Evolutionary conservation across 2,888 invertebrate species (phyloP).

Genomic region (Cosmia trapezina): DNA sequence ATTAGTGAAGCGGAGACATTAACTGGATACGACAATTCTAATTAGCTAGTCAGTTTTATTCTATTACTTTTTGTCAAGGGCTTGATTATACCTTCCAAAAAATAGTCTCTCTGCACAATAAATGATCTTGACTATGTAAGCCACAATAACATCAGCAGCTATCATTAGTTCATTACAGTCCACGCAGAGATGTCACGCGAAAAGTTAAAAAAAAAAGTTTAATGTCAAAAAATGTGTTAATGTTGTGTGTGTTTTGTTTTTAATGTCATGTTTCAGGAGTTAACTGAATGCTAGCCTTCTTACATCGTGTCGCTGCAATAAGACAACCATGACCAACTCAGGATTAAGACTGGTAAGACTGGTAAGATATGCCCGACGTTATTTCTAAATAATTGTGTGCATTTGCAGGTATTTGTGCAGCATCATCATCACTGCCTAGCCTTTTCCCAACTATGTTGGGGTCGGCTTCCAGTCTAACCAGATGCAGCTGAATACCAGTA

Average conservation of each 20-base stretch:
- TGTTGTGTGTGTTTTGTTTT: too few relatives aligned
- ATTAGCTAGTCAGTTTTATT: conserved; percentile 7
- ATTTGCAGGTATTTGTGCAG: too few relatives aligned
- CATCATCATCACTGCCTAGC: too few relatives aligned
- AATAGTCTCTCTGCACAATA: background rate
- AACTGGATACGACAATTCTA: conserved; percentile 25
- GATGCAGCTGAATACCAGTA: too few relatives aligned
- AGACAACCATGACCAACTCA: background rate
- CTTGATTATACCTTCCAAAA: background rate
- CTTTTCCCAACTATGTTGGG: too few relatives aligned
- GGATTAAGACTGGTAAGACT: background rate
- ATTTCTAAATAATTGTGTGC: background rate
- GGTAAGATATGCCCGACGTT: background rate
- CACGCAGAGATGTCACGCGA: background rate
- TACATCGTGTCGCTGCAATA: background rate
- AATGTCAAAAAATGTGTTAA: too few relatives aligned
- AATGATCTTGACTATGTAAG: background rate
- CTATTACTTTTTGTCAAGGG: background rate
- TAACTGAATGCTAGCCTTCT: background rate
- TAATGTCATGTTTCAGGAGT: background rate
- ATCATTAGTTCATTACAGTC: background rate
- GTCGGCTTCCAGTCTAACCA: too few relatives aligned
- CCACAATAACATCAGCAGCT: background rate
- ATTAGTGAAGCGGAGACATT: conserved; percentile 41
- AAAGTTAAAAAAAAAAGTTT: too few relatives aligned